These are phyloP conservation scores for Tetramorium alpestre DNA, from an alignment of 1,140 invertebrate species.

Conservation along the genomic window DNA sequence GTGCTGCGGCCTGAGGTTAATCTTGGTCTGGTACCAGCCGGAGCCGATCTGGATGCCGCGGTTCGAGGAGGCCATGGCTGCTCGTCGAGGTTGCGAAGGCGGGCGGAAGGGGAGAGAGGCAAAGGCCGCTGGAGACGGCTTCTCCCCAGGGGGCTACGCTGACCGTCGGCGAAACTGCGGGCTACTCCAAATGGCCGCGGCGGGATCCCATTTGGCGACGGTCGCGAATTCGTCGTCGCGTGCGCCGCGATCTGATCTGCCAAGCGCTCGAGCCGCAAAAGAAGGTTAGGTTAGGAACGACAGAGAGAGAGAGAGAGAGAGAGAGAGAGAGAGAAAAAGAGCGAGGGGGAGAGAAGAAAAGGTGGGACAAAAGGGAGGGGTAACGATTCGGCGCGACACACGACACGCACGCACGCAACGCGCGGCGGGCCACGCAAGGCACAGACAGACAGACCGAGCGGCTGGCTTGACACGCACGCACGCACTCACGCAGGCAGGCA, in stretches of 20 bases:
- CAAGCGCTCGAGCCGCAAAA: constrained; percentile 20
- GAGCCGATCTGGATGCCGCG: constrained; percentile 96
- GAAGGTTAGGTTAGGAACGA: constrained; percentile 44
- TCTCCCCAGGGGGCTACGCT: neutral
- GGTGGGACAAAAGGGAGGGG: neutral
- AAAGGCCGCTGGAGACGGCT: neutral
- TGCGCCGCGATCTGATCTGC: constrained; percentile 11
- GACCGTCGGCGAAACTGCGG: neutral
- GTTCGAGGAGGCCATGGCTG: constrained; percentile 92
- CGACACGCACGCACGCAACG: neutral
- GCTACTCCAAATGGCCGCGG: constrained; percentile 8
- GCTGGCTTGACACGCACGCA: neutral
- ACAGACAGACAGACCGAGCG: neutral
- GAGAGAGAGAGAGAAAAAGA: neutral
- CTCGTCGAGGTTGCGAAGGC: constrained; percentile 70
- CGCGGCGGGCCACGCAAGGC: neutral
- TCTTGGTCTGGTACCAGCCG: constrained; percentile 98
- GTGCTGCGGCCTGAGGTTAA: constrained; percentile 97
- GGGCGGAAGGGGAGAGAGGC: neutral
- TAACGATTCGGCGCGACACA: constrained; percentile 41
- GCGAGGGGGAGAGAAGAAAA: neutral
- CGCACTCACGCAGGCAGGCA: neutral
- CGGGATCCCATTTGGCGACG: constrained; percentile 2
- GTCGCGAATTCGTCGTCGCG: constrained; percentile 14
- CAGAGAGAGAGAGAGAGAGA: neutral